Conservation (phyloP, 2,113 vertebrate genomes). For the Pundamilia nyererei region DNA sequence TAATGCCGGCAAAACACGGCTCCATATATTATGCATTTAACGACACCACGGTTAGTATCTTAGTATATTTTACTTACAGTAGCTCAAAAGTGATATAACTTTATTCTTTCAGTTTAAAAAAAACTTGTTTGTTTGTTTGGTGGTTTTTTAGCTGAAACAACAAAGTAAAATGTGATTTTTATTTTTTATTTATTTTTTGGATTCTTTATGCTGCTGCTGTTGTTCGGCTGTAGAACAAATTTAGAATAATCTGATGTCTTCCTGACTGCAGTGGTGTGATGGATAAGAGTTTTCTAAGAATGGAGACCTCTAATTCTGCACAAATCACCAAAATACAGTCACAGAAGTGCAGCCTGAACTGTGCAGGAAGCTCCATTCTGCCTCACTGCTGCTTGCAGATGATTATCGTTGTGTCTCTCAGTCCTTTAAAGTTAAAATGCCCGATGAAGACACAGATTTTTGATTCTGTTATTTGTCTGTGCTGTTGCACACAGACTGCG, state of each 20-base stretch:
- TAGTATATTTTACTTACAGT: accelerated
- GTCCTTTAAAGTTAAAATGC: background rate
- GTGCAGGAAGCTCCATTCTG: background rate
- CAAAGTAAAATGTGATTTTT: background rate
- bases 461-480: background rate
- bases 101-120: background rate
- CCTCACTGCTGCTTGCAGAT: background rate
- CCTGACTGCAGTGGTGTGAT: background rate
- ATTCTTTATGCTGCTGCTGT: background rate
- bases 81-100: background rate
- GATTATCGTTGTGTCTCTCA: background rate
- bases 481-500: background rate
- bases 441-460: background rate
- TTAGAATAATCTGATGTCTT: background rate
- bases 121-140: background rate
- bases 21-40: background rate
- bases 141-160: background rate
- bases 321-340: background rate
- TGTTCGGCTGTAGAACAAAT: accelerated
- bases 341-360: background rate
- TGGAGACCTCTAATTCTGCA: background rate
- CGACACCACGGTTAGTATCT: background rate
- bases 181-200: no score
- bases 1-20: background rate
- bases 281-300: background rate